These are phyloP conservation scores for Beaufortia kweichowensis DNA, from an alignment of 2,113 vertebrate species.

Conservation along the genomic window DNA sequence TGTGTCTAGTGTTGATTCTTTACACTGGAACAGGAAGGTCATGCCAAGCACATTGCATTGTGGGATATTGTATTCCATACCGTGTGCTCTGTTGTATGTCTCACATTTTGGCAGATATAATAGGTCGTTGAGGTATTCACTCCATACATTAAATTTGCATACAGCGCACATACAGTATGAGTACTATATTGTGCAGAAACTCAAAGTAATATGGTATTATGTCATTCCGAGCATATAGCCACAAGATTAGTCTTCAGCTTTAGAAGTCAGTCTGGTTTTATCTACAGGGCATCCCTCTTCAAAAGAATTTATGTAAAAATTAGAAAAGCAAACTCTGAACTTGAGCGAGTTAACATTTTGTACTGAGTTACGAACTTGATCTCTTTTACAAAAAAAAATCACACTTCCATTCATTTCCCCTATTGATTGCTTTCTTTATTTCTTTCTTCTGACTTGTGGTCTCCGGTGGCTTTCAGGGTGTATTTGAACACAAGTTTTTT, in stretches of 20 bases:
- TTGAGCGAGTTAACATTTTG: background rate
- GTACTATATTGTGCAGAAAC: background rate
- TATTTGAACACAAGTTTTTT: background rate
- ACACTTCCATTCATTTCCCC: background rate
- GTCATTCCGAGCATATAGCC: background rate
- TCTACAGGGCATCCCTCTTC: background rate
- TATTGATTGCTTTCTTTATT: background rate
- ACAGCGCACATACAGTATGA: background rate
- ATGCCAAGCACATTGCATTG: background rate
- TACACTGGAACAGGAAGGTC: background rate
- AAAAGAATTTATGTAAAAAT: background rate
- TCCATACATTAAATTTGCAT: background rate
- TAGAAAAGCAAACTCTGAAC: background rate
- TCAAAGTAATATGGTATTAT: background rate
- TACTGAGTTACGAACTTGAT: background rate
- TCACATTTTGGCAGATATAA: constrained; percentile 6
- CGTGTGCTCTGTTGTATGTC: background rate
- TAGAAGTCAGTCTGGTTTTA: background rate
- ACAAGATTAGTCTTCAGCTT: background rate
- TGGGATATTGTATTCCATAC: background rate
- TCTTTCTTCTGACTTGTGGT: background rate
- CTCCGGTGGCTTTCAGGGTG: background rate
- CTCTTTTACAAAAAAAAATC: background rate
- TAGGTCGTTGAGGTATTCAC: background rate
- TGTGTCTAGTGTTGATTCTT: background rate